These are phyloP conservation scores for Cyphomyrus plagiostoma DNA, from an alignment of 2,113 vertebrate genomes.

Conservation along the genomic window DNA sequence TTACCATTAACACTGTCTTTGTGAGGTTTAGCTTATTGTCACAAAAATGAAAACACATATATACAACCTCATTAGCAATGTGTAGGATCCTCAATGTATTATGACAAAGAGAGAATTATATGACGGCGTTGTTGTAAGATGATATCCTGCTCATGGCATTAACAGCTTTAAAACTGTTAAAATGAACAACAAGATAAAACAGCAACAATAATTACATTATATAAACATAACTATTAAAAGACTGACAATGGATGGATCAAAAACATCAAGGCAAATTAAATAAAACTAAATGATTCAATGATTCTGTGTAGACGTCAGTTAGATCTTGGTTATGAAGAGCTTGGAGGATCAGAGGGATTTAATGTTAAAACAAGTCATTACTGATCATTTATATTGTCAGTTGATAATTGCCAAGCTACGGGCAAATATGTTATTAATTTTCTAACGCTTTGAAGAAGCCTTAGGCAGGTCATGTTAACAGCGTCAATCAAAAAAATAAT, in stretches of 20 bases:
- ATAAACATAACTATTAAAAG: not conserved
- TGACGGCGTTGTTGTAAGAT: not conserved
- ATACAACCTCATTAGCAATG: not conserved
- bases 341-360: not conserved
- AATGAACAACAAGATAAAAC: not conserved
- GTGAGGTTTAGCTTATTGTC: not conserved
- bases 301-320: not conserved
- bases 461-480: not conserved
- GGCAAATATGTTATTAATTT: not conserved
- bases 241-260: not conserved
- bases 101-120: not conserved
- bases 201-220: not conserved
- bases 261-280: not conserved
- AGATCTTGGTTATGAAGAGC: not conserved
- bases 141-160: not conserved
- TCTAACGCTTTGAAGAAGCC: not conserved
- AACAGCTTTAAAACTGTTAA: not conserved
- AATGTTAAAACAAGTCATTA: not conserved
- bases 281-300: not conserved
- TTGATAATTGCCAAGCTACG: not conserved
- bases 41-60: not conserved
- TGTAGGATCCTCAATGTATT: not conserved
- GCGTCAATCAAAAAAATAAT: not conserved
- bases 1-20: not conserved
- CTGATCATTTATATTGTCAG: not conserved